Percentiles rank a stretch among this genome's conserved stretches.
These are phyloP conservation scores for Platichthys stellatus DNA, from an alignment of 2,113 vertebrate species.

Conservation along the genomic window DNA sequence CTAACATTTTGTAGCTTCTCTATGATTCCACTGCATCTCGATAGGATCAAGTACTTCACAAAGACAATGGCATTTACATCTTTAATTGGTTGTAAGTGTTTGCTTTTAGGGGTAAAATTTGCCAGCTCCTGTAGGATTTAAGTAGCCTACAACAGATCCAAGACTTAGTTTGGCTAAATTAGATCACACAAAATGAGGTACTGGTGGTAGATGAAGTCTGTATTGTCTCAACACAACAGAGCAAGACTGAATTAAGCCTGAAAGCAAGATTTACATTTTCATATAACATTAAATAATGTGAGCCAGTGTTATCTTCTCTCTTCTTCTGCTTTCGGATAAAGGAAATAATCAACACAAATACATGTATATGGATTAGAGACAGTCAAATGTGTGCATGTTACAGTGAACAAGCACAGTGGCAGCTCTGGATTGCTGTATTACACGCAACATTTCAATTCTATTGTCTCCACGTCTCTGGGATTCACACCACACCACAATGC, in stretches of 20 bases:
- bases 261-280: slow-evolving; percentile 12
- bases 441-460: slow-evolving; percentile 34
- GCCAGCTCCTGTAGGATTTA: not conserved
- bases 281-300: not conserved
- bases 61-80: slow-evolving; percentile 31
- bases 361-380: slow-evolving; percentile 43
- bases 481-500: slow-evolving; percentile 14
- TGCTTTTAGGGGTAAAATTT: slow-evolving; percentile 19
- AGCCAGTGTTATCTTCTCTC: slow-evolving; percentile 14
- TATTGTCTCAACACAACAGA: slow-evolving; percentile 1
- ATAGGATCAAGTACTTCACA: not conserved
- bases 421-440: slow-evolving; percentile 1
- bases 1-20: not conserved
- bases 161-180: slow-evolving; percentile 1
- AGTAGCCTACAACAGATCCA: not conserved
- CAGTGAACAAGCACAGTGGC: not conserved
- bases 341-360: slow-evolving; percentile 17
- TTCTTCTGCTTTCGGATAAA: slow-evolving; percentile 21
- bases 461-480: slow-evolving; percentile 10
- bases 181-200: slow-evolving; percentile 19
- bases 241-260: slow-evolving; percentile 6
- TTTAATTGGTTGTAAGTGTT: slow-evolving; percentile 11
- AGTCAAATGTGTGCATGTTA: not conserved
- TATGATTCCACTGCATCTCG: slow-evolving; percentile 23
- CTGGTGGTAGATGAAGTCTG: not conserved